A percentile compares a stretch with the other conserved stretches of the same genome.
Evolutionary conservation across 2,888 invertebrate genomes (phyloP).

Genomic region (Balanococcus diminutus): DNA sequence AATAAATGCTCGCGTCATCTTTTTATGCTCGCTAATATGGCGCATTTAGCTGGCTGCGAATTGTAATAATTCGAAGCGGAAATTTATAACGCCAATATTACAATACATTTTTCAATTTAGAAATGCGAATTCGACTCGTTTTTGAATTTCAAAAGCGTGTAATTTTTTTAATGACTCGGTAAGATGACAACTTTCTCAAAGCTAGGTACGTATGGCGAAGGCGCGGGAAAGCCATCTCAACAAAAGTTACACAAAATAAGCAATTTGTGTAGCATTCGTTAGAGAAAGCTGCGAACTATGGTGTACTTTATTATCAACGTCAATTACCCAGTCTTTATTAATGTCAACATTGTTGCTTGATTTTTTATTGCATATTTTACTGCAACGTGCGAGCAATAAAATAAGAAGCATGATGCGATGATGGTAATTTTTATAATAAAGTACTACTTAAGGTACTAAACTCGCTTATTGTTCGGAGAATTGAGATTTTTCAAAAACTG

Average conservation of each 20-base stretch:
- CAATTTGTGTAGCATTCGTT: not conserved
- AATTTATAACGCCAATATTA: constrained; percentile 23
- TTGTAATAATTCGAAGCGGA: not conserved
- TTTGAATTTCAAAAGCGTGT: constrained; percentile 22
- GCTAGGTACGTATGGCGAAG: not conserved
- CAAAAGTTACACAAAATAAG: not conserved
- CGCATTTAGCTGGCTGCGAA: constrained; percentile 10
- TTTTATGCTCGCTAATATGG: not conserved
- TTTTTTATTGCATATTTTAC: not conserved
- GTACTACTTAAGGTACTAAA: not conserved
- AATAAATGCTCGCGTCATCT: constrained; percentile 14
- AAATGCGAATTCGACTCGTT: not conserved
- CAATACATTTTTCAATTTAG: constrained; percentile 23
- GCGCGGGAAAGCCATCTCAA: not conserved
- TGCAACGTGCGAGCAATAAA: not conserved
- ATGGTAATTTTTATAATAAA: not conserved
- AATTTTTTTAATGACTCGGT: constrained; percentile 22
- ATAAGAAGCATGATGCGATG: not conserved
- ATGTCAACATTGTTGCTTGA: not conserved
- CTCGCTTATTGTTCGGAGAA: not conserved
- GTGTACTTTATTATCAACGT: not conserved
- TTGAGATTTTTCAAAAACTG: not conserved
- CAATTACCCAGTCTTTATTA: not conserved
- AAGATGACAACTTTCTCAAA: constrained; percentile 9
- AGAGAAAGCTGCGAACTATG: not conserved